Evolutionary conservation across 2,888 invertebrate species (phyloP), one percentile per base, ranked within the genome.

Genomic region (Orthosia gracilis): DNA sequence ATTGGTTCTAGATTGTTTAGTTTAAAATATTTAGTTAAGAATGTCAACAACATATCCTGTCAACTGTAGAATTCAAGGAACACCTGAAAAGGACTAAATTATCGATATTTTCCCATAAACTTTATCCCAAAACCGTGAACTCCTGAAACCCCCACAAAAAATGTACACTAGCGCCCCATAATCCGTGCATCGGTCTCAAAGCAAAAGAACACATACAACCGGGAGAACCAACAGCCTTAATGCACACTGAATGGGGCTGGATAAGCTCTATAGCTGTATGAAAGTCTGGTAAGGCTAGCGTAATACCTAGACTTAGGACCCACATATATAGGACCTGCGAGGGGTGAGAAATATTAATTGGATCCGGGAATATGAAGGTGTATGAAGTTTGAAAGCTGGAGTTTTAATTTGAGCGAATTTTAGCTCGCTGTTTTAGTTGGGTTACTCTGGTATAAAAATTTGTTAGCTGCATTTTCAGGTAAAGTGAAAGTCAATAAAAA

Each of bases 171-270:
- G 61, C 52, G 58, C 13, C 26, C 69, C 18, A 31, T 80, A 80
- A 75, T 84, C 81, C 67, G n/a, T 74, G 58, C 80, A 84, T 81
- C 57, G 66, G 57, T 50, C 54, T 72, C 52, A 64, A 49, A 58
- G 69, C 40, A 80, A 84, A 80, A 73, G 52, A 74, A 69, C 21
- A 26, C 40, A 50, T 18, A 45, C 45, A n/a, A 31, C 2, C 58
- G 11, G 54, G 31, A 68, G 76, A 80, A 66, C 67, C 84, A 84
- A 76, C 67, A 76, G 70, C 82, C 49, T 58, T 80, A 84, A 84
- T 76, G 57, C 76, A 50, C 45, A 58, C 67, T 81, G 76, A 81
- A 81, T 84, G 81, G 76, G 54, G 21, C 65, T 5, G 74, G 65
- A 80, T 79, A 76, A 81, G 76, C 69, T 73, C 40, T 18, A 31